A percentile compares a stretch with the other conserved stretches of the same genome.
Conservation (phyloP, 1,140 invertebrate species). For the Ctenoplectra terminalis region DNA sequence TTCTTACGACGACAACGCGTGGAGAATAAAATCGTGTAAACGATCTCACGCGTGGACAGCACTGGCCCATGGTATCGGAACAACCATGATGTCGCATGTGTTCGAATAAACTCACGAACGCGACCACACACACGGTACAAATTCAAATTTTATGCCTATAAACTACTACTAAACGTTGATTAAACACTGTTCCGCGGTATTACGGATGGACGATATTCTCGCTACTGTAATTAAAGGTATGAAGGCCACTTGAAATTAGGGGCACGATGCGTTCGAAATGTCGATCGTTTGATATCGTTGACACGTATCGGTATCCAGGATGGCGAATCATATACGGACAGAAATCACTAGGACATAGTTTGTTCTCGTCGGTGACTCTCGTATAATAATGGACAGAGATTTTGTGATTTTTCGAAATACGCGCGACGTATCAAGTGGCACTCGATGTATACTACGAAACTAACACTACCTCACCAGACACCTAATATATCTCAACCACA, state of each 20-base stretch:
- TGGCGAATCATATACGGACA: not conserved
- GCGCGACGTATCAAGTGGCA: slow-evolving; percentile 58
- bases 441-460: slow-evolving; percentile 82
- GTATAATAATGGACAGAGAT: not conserved
- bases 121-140: slow-evolving; percentile 80
- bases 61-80: too few relatives aligned
- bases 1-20: too few relatives aligned
- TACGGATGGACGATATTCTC: slow-evolving; percentile 56
- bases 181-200: slow-evolving; percentile 51
- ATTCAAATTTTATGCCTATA: slow-evolving; percentile 78
- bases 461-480: slow-evolving; percentile 82
- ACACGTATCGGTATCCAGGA: too few relatives aligned
- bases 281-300: slow-evolving; percentile 12
- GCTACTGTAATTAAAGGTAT: slow-evolving; percentile 46
- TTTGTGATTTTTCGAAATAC: slow-evolving; percentile 16
- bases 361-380: not conserved
- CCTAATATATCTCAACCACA: slow-evolving; percentile 83
- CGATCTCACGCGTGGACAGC: too few relatives aligned
- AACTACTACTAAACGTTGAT: slow-evolving; percentile 50
- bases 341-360: not conserved
- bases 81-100: not conserved
- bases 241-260: slow-evolving; percentile 46
- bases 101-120: slow-evolving; percentile 7
- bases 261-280: not conserved
- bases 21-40: too few relatives aligned